Base-by-base conservation (phyloP, 2,797 vertebrate species). In the Pseudomugil gertrudae region DNA sequence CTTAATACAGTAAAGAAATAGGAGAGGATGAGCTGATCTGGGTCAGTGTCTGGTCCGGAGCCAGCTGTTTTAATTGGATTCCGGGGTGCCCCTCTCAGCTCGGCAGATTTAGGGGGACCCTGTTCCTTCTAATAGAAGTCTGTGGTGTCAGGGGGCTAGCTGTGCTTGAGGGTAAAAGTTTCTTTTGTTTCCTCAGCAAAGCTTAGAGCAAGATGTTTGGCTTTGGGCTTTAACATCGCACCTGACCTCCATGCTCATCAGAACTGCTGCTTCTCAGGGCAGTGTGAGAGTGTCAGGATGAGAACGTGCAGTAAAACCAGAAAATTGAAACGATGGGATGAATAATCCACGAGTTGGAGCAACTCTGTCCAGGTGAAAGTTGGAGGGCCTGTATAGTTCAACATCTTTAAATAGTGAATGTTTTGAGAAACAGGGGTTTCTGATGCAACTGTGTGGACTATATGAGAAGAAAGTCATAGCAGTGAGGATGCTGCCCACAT, bases 21-120 rank as follows among this genome's bases (percentile, higher is more conserved):
- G 43, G 58, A 76, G 32, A 53, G 70, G 73, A 54, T 69, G 65
- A 59, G 36, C 48, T 53, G 69, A 73, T 79, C 79, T 62, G 54
- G 70, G 78, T 70, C 80, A 64, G 68, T 72, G 74, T 78, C 70
- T 66, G 24, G 81, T 84, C 79, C 76, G 76, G 79, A 77, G 62
- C 80, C 30, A 11, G 54, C 65, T 19, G 27, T 69, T 69, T 57
- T 93, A 91, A 93, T 91, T 91, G 87, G 91, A 92, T 92, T 91
- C 82, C 43, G 50, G 65, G 77, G 66, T 66, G 68, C 78, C 77
- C 78, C 66, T 61, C 74, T 83, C 60, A 58, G 59, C 68, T 73
- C 54, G 6, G 75, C 77, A 86, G 81, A 74, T 70, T 88, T 84
- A 67, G 69, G 69, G 78, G 76, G 52, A 32, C 72, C 57, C 75